Evolutionary conservation across 1,140 invertebrate genomes (phyloP), one percentile per base, ranked within the genome.

Genomic region (Frieseomelitta varia): DNA sequence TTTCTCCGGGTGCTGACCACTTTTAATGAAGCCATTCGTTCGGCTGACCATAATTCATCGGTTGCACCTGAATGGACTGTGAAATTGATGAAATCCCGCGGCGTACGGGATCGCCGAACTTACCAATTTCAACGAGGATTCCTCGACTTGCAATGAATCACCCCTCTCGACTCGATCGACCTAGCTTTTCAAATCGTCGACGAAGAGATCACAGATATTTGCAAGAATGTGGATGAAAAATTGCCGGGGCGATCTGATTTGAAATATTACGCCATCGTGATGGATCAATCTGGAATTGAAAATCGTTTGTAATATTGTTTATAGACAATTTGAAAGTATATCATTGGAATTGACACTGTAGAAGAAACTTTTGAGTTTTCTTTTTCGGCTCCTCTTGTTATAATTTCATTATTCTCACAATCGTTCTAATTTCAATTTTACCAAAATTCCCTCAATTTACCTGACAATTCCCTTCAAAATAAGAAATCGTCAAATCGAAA

Each of bases 81-180:
- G 51, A 84, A 89, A 89, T 89, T 89, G 87, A 89, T 89, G 88
- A 86, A 89, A 89, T 86, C 72, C n/a, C 30, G 47, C 58, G 53
- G 72, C 39, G 39, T n/a, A 61, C 21, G 34, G 73, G 73, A 58
- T 75, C 47, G 72, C 6, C 79, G 47, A 82, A 63, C 77, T 89
- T 86, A 30, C 74, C 61, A 88, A 84, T 89, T 90, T 87, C 81
- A 53, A 55, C 65, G 81, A 79, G 85, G 68, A 87, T 77, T 89
- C 80, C 87, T 79, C 80, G 78, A 58, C 55, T n/a, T 24, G 63
- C 83, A 67, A 90, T 90, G 87, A 91, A 89, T 91, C 87, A 89
- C 83, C 72, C 79, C 79, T 34, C 10, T 56, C 30, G 69, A 79
- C 80, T 82, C 84, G 72, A 69, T 61, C 72, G 39, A 58, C 19